phyloP scores from a whole-genome alignment of 1,140 invertebrate species.

The Psilanteris sp. region DNA sequence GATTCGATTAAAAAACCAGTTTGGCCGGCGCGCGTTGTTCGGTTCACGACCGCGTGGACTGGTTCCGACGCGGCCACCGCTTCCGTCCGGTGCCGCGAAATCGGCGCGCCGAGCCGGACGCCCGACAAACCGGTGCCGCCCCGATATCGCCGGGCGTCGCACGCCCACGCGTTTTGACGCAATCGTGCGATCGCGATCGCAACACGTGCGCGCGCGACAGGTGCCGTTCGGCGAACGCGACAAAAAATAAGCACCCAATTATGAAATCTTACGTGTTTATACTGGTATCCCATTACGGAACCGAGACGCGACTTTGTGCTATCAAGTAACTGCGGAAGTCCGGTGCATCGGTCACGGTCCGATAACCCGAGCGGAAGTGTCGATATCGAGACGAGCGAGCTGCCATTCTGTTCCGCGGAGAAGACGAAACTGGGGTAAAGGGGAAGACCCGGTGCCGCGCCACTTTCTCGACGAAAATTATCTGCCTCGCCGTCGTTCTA shows the following conservation, averaged over 20 bases:
- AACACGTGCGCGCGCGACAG: not conserved
- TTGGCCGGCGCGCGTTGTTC: too few species aligned
- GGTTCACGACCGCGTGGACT: too few species aligned
- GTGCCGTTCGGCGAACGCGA: not conserved
- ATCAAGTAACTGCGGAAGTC: slow-evolving; percentile 2
- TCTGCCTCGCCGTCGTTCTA: not conserved
- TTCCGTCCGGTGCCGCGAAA: too few species aligned
- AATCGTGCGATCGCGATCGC: slow-evolving; percentile 1
- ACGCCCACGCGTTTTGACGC: not conserved
- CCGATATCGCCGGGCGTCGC: not conserved
- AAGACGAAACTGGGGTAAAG: not conserved
- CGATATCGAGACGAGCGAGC: too few species aligned
- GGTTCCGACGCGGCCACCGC: too few species aligned
- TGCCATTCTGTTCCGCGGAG: too few species aligned
- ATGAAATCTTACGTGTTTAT: slow-evolving; percentile 4
- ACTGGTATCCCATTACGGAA: not conserved
- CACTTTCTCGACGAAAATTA: not conserved
- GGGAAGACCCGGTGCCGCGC: not conserved
- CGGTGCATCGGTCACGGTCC: too few species aligned
- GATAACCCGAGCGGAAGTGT: not conserved
- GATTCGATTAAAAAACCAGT: too few species aligned
- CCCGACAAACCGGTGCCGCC: too few species aligned
- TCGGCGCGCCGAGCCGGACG: too few species aligned
- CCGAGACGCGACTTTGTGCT: too few species aligned
- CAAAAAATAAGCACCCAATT: slow-evolving; percentile 4